Percentiles rank a stretch among this genome's conserved stretches.
phyloP scores from a whole-genome alignment of 2,113 vertebrate species.

The Anguilla japonica region DNA sequence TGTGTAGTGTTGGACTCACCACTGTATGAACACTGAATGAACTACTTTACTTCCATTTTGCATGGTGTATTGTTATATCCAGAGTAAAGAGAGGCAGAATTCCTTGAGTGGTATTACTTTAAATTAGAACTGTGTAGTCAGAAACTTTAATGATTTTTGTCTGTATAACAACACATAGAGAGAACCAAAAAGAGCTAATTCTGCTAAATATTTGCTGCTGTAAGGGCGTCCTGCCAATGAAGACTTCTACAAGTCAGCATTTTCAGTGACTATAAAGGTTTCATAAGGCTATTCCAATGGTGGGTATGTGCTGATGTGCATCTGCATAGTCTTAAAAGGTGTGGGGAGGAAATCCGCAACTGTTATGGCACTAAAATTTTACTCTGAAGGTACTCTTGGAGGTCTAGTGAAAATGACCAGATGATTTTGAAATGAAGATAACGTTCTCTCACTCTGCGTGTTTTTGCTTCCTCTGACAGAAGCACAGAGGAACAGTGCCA shows the following conservation, averaged over 20 bases:
- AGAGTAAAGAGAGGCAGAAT: not conserved
- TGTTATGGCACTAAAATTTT: not conserved
- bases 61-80: not conserved
- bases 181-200: not conserved
- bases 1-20: not conserved
- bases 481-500: not conserved
- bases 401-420: not conserved
- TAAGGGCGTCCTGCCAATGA: not conserved
- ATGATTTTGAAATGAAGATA: not conserved
- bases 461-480: not conserved
- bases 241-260: not conserved
- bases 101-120: not conserved
- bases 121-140: not conserved
- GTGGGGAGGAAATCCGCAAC: not conserved
- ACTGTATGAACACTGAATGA: not conserved
- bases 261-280: not conserved
- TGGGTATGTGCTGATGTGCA: not conserved
- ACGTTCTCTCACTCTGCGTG: not conserved
- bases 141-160: not conserved
- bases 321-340: not conserved
- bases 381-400: not conserved
- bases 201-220: not conserved
- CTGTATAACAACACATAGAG: not conserved
- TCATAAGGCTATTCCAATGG: not conserved
- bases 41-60: not conserved